Base-by-base conservation (phyloP, 2,113 vertebrate species). In the Podarcis muralis region DNA sequence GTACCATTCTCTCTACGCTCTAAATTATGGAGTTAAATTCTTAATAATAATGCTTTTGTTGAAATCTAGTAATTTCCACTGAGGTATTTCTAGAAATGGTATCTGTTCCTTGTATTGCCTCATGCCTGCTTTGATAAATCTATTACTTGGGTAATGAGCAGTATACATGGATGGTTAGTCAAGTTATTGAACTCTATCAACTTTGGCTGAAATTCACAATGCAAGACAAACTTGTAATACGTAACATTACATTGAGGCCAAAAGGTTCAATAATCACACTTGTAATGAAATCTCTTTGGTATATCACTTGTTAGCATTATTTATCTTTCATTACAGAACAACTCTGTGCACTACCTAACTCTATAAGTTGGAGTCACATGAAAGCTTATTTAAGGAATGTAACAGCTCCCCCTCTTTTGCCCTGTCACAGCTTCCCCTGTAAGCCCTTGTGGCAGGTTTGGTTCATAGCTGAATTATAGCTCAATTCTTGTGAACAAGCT, bases 181-280 rank as follows among this genome's bases (percentile, higher is more conserved):
- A 97, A 97, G 98, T 98, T 98, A 98, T 98, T 98, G 97, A 98
- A 99, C 98, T 98, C 98, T 97, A 97, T 98, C 98, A 98, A 95
- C 98, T 97, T 98, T 97, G 97, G 97, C 97, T 98, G 96, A 97
- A 98, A 97, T 96, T 97, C 96, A 95, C 96, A 96, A 92, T 93
- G 97, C 94, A 92, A 94, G 96, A 96, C 97, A 96, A 53, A 98
- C 95, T 97, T 97, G 97, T 98, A 98, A 98, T 96, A 89, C 96
- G 96, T 96, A 97, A 97, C 97, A 97, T 97, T 97, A 96, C 94
- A 97, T 96, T 95, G 96, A 95, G 97, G 89, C 95, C 96, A 97
- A 97, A 97, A 96, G 97, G 94, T 97, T 98, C 97, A 97, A 96
- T 98, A 98, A 97, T 97, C 97, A 97, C 95, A 96, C 94, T 96